phyloP scores from a whole-genome alignment of 2,888 invertebrate species.

The Scotopteryx bipunctaria region DNA sequence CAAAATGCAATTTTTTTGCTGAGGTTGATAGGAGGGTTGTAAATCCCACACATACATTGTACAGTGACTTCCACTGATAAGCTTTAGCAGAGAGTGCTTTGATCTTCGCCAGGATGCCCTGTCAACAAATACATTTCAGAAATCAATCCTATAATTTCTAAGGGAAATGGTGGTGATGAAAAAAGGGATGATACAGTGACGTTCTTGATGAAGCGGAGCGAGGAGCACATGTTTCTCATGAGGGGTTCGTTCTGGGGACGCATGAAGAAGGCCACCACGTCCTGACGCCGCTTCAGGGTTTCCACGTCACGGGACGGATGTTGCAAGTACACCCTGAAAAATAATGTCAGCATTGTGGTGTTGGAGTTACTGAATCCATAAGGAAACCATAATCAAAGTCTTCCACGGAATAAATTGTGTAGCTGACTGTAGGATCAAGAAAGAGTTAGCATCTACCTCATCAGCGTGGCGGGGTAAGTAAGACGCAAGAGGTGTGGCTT shows the following conservation, averaged over 20 bases:
- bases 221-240: constrained; percentile 84
- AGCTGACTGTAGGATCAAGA: too few relatives aligned
- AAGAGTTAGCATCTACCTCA: too few relatives aligned
- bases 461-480: too few relatives aligned
- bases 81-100: constrained; percentile 84
- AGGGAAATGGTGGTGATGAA: neutral
- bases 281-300: constrained; percentile 85
- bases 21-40: too few relatives aligned
- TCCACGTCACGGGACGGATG: constrained; percentile 87
- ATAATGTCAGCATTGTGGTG: too few relatives aligned
- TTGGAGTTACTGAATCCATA: too few relatives aligned
- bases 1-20: too few relatives aligned
- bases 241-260: constrained; percentile 84
- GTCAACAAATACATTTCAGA: constrained; percentile 45
- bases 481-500: too few relatives aligned
- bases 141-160: too few relatives aligned
- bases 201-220: constrained; percentile 84
- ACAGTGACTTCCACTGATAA: constrained; percentile 87
- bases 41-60: constrained; percentile 84
- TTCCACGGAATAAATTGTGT: too few relatives aligned
- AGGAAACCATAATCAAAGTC: too few relatives aligned
- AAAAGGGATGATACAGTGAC: constrained; percentile 76
- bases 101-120: constrained; percentile 86
- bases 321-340: constrained; percentile 85
- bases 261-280: constrained; percentile 87